A percentile compares a stretch with the other conserved stretches of the same genome.
Evolutionary conservation across 2,888 invertebrate species (phyloP).

Genomic region (Physocephala rufipes): DNA sequence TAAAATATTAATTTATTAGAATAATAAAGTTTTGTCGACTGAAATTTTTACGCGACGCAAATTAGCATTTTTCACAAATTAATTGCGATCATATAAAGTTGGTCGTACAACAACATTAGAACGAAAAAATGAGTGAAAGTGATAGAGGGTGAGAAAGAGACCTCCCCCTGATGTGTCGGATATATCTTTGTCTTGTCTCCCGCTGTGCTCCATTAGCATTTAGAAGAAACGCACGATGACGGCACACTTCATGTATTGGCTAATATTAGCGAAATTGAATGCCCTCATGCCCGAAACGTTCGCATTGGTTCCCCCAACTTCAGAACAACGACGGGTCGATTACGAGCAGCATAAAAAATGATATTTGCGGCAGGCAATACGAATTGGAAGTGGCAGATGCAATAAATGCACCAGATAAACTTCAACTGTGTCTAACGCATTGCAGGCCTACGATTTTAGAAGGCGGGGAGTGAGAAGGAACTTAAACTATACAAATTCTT

Average conservation of each 20-base stretch:
- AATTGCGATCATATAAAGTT: conserved; percentile 5
- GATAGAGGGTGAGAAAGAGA: neutral
- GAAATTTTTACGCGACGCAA: neutral
- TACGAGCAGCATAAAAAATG: conserved; percentile 7
- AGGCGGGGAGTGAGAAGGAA: neutral
- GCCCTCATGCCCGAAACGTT: neutral
- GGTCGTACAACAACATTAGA: neutral
- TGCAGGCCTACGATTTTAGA: neutral
- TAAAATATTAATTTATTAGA: conserved; percentile 40
- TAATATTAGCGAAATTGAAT: neutral
- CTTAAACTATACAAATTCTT: neutral
- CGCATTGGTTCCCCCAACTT: too few relatives aligned
- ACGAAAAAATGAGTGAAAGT: neutral
- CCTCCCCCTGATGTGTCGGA: too few relatives aligned
- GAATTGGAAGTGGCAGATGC: conserved; percentile 31
- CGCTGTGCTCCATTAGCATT: conserved; percentile 10
- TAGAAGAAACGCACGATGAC: conserved; percentile 18
- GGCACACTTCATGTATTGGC: neutral
- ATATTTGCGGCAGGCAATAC: conserved; percentile 17
- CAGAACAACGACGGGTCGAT: too few relatives aligned
- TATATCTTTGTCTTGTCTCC: too few relatives aligned
- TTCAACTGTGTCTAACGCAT: neutral
- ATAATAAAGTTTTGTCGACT: conserved; percentile 37
- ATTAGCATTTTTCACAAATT: conserved; percentile 31
- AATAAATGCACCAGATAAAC: conserved; percentile 27